Percentiles rank a stretch among this genome's conserved stretches.
Conservation (phyloP, 2,888 invertebrate species). For the Prenolepis imparis region DNA sequence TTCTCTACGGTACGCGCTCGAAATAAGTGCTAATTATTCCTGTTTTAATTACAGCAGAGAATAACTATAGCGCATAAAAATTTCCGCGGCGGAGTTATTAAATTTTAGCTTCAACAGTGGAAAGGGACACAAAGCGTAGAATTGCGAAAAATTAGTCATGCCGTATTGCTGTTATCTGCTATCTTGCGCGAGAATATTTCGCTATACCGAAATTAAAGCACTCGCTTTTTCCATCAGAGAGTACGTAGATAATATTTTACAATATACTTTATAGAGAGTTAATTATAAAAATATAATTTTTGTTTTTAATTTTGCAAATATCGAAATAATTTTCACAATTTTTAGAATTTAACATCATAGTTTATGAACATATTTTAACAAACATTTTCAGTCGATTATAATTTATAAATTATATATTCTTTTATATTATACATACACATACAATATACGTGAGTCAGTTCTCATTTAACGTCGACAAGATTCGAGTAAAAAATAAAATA, state of each 20-base stretch:
- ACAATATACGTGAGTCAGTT: neutral
- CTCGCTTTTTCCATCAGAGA: neutral
- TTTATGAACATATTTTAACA: neutral
- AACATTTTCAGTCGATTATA: neutral
- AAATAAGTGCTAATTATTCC: constrained; percentile 43
- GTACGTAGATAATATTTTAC: constrained; percentile 18
- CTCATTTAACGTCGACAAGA: neutral
- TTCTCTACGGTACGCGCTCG: neutral
- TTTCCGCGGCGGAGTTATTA: constrained; percentile 42
- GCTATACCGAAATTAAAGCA: constrained; percentile 22
- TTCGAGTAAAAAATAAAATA: constrained; percentile 1
- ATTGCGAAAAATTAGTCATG: constrained; percentile 39
- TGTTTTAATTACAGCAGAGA: constrained; percentile 40
- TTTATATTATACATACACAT: too few species aligned
- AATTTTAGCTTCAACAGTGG: constrained; percentile 35
- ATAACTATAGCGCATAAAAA: constrained; percentile 38
- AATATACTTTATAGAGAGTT: neutral
- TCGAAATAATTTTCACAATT: neutral
- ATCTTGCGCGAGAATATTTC: constrained; percentile 24
- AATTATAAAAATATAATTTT: neutral
- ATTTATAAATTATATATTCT: neutral
- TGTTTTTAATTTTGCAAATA: neutral
- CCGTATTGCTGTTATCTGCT: constrained; percentile 47
- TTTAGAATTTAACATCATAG: neutral
- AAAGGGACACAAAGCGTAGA: constrained; percentile 27